phyloP scores from a whole-genome alignment of 1,140 invertebrate species.

The Sycophila sp. region DNA sequence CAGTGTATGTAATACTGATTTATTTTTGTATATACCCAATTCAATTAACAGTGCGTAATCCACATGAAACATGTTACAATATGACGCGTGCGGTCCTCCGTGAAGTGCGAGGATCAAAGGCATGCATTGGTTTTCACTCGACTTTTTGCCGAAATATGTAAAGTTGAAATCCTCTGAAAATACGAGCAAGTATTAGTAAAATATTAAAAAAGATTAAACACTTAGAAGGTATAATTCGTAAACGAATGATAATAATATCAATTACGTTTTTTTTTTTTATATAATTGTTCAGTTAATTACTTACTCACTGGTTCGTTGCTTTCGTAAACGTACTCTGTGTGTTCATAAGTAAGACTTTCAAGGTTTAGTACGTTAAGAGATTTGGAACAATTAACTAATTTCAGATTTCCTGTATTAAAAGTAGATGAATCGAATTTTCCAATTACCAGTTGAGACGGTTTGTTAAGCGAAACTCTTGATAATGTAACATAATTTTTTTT shows the following conservation, averaged over 20 bases:
- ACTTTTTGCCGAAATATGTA: slow-evolving; percentile 71
- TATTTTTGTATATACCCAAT: background rate
- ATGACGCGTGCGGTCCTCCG: slow-evolving; percentile 82
- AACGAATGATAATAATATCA: no score
- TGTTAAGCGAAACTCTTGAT: slow-evolving; percentile 45
- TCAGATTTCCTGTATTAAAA: slow-evolving; percentile 42
- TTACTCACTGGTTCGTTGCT: slow-evolving; percentile 57
- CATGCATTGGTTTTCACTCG: slow-evolving; percentile 55
- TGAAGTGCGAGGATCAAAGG: slow-evolving; percentile 80
- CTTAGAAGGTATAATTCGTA: no score
- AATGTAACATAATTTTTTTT: slow-evolving; percentile 53
- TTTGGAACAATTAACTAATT: slow-evolving; percentile 21
- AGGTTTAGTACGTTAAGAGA: slow-evolving; percentile 39
- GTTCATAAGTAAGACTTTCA: slow-evolving; percentile 53
- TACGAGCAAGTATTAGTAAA: background rate
- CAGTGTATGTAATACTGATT: background rate
- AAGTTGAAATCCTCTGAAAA: slow-evolving; percentile 71
- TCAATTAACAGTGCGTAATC: slow-evolving; percentile 66
- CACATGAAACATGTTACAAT: slow-evolving; percentile 71
- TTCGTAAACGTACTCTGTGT: slow-evolving; percentile 52
- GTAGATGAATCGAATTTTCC: slow-evolving; percentile 47
- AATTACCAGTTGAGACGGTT: slow-evolving; percentile 46
- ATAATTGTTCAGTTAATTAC: slow-evolving; percentile 22
- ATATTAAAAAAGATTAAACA: no score
- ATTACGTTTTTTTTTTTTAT: background rate